Percentiles rank a stretch among this genome's conserved stretches.
Conservation (phyloP, 2,113 vertebrate genomes). For the Chloroceryle aenea region DNA sequence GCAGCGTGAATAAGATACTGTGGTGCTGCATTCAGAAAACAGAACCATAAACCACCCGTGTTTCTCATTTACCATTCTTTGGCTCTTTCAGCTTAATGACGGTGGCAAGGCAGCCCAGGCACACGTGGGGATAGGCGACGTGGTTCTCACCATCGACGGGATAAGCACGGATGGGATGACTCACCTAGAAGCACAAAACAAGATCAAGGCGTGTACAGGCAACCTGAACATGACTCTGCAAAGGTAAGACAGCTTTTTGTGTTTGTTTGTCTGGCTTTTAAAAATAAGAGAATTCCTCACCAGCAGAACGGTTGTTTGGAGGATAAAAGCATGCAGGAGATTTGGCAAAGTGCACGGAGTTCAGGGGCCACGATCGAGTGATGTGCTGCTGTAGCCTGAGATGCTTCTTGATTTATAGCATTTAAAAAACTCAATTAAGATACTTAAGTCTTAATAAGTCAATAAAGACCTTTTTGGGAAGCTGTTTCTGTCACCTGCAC, state of each 20-base stretch:
- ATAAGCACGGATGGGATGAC: conserved; percentile 93
- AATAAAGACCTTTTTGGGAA: not conserved
- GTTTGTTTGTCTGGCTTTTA: not conserved
- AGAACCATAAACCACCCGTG: not conserved
- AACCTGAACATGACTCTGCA: conserved; percentile 92
- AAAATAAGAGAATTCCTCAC: not conserved
- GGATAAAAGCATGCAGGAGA: not conserved
- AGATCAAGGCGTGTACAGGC: conserved; percentile 91
- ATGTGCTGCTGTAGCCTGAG: not conserved
- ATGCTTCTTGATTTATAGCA: not conserved
- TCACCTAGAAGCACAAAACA: conserved; percentile 98
- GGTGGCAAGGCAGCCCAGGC: conserved; percentile 91
- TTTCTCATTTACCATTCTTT: not conserved
- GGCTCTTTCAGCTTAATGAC: conserved; percentile 85
- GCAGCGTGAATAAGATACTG: not conserved
- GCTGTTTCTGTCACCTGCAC: not conserved
- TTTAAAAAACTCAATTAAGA: not conserved
- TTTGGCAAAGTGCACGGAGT: not conserved
- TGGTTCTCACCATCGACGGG: conserved; percentile 93
- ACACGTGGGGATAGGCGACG: conserved; percentile 87
- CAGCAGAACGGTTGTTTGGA: not conserved
- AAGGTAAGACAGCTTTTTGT: conserved; percentile 81
- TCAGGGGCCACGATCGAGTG: not conserved
- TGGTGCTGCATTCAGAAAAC: not conserved
- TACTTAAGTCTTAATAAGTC: not conserved